Base-by-base conservation (phyloP, 2,888 invertebrate genomes). In the Adelphocoris suturalis region DNA sequence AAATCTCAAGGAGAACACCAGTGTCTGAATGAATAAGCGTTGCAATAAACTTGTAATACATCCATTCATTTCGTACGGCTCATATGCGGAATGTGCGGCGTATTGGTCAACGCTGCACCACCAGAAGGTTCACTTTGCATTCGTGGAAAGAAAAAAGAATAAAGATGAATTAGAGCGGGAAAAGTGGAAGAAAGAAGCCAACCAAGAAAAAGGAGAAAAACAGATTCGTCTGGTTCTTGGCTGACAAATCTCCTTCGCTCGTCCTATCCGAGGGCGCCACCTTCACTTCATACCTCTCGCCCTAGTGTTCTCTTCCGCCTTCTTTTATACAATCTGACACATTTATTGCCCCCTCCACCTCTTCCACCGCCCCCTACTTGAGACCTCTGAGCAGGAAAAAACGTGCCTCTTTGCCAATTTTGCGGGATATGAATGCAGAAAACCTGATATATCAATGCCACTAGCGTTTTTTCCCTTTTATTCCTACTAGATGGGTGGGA, bases 391-490 rank as follows among this genome's bases (percentile, higher is more conserved):
- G 13, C 68, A 27, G 37, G 27, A 28, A 68, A 55, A 80, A 88
- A 88, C 88, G 88, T 80, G 88, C 88, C 78, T 88, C 80, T 88
- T 88, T 80, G 88, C 88, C 88, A 88, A 88, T 88, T 88, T 88
- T 78, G 78, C 80, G 88, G 88, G 80, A 88, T 78, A 88, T 78
- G 88, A 88, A 88, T 88, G 88, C 80, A 88, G 78, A 88, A 88
- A 88, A 88, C 88, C 88, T 88, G 88, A 88, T 88, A 88, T 88
- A 88, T 88, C 88, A 88, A 88, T 88, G 88, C 88, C 88, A 19
- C 27, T 75, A 19, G 19, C 76, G 48, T 55, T 76, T 86, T 86
- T 19, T 86, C 37, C 48, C 47, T 78, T 52, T 80, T 88, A 78
- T 88, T 61, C 82, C 61, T 85, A 14, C n/a, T 75, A 11, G 46